phyloP scores from a whole-genome alignment of 1,140 invertebrate genomes.

The Zaprionus nigranus region DNA sequence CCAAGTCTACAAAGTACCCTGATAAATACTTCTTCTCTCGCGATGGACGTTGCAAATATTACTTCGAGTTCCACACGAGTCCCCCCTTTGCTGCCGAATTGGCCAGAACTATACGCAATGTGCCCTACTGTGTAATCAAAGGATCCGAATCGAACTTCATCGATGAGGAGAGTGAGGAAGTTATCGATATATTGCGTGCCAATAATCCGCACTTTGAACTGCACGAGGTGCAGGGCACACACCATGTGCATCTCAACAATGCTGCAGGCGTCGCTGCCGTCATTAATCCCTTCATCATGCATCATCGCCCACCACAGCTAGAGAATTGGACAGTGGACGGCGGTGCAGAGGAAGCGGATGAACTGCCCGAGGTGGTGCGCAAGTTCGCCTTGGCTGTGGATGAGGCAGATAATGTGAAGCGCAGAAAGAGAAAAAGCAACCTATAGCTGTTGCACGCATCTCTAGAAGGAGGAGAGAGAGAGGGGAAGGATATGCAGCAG shows the following conservation, averaged over 20 bases:
- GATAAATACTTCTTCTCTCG: slow-evolving; percentile 87
- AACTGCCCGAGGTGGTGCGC: slow-evolving; percentile 47
- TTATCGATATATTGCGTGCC: slow-evolving; percentile 86
- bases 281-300: slow-evolving; percentile 86
- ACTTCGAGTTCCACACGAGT: slow-evolving; percentile 67
- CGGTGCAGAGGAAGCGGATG: not conserved
- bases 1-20: slow-evolving; percentile 85
- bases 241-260: slow-evolving; percentile 90
- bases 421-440: slow-evolving; percentile 80
- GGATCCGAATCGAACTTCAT: slow-evolving; percentile 71
- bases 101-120: slow-evolving; percentile 67
- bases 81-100: slow-evolving; percentile 68
- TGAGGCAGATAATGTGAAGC: slow-evolving; percentile 72
- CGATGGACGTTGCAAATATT: slow-evolving; percentile 86
- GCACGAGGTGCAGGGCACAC: slow-evolving; percentile 87
- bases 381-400: slow-evolving; percentile 68
- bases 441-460: slow-evolving; percentile 76
- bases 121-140: slow-evolving; percentile 80
- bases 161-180: slow-evolving; percentile 78
- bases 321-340: slow-evolving; percentile 66
- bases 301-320: slow-evolving; percentile 68
- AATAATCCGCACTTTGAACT: slow-evolving; percentile 87
- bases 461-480: slow-evolving; percentile 25
- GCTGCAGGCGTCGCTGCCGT: slow-evolving; percentile 86
- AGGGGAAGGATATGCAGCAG: slow-evolving; percentile 4